phyloP scores from a whole-genome alignment of 2,888 invertebrate species.

The Polydesmus complanatus region DNA sequence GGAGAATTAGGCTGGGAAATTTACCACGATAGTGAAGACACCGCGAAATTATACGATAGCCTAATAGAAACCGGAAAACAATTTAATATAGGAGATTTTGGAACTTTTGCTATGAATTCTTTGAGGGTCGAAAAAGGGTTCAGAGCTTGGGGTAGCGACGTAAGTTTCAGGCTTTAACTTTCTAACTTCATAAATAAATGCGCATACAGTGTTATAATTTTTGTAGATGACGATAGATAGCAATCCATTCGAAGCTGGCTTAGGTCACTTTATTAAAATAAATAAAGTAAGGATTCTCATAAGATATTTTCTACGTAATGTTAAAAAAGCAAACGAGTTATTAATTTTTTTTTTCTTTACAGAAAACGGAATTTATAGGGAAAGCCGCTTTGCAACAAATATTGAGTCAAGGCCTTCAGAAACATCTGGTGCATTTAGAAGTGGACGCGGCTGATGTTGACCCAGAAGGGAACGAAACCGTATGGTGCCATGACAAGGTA shows the following conservation, averaged over 20 bases:
- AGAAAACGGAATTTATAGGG: slow-evolving; percentile 27
- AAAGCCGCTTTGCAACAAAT: slow-evolving; percentile 24
- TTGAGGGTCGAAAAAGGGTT: slow-evolving; percentile 37
- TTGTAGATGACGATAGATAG: slow-evolving; percentile 34
- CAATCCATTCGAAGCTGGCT: slow-evolving; percentile 35
- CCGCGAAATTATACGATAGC: slow-evolving; percentile 29
- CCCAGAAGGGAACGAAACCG: slow-evolving; percentile 30
- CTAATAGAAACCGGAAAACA: slow-evolving; percentile 28
- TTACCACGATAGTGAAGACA: slow-evolving; percentile 30
- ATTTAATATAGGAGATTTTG: slow-evolving; percentile 33
- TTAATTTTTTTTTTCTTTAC: neutral
- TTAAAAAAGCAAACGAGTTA: no score
- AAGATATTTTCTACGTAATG: neutral
- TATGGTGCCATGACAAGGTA: slow-evolving; percentile 25
- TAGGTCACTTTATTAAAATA: slow-evolving; percentile 29
- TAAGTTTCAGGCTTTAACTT: no score
- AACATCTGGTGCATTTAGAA: slow-evolving; percentile 24
- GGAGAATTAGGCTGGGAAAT: slow-evolving; percentile 38
- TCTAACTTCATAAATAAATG: no score
- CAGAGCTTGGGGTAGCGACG: slow-evolving; percentile 33
- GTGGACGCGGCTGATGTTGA: slow-evolving; percentile 26
- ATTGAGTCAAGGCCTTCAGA: slow-evolving; percentile 20
- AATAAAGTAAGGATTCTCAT: slow-evolving; percentile 25
- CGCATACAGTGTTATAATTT: neutral
- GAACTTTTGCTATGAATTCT: slow-evolving; percentile 32